phyloP scores from a whole-genome alignment of 2,888 invertebrate genomes.

The Onthophagus sagittarius region DNA sequence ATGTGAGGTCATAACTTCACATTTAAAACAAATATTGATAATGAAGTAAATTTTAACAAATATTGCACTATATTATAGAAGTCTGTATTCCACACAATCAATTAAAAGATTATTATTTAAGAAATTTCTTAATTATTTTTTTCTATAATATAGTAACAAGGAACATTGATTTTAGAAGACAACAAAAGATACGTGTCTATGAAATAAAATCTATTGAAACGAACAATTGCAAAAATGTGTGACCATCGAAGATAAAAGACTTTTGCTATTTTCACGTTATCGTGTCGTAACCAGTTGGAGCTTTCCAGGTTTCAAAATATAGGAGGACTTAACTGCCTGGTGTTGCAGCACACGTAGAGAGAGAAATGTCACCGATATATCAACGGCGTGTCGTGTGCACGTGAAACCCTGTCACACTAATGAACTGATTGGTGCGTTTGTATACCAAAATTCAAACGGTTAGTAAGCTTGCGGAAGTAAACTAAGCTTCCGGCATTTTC shows the following conservation, averaged over 20 bases:
- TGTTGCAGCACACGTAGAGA: not conserved
- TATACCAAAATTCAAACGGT: not conserved
- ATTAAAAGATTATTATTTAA: no score
- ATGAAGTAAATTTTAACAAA: no score
- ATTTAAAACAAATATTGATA: no score
- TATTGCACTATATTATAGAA: no score
- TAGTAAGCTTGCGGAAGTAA: not conserved
- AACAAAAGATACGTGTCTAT: no score
- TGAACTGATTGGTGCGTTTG: not conserved
- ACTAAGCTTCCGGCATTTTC: not conserved
- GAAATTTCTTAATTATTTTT: no score
- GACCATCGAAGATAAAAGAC: not conserved
- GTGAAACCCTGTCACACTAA: not conserved
- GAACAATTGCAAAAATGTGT: not conserved
- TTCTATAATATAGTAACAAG: no score
- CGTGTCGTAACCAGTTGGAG: not conserved
- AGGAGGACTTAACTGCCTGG: not conserved
- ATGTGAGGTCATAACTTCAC: no score
- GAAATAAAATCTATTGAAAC: not conserved
- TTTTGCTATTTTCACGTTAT: not conserved
- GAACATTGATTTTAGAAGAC: no score
- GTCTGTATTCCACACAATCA: no score
- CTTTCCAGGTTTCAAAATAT: not conserved
- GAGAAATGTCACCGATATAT: not conserved
- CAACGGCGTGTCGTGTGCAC: not conserved